Evolutionary conservation across 1,140 invertebrate genomes (phyloP), one percentile per base, ranked within the genome.

Genomic region (Lucilia sericata): DNA sequence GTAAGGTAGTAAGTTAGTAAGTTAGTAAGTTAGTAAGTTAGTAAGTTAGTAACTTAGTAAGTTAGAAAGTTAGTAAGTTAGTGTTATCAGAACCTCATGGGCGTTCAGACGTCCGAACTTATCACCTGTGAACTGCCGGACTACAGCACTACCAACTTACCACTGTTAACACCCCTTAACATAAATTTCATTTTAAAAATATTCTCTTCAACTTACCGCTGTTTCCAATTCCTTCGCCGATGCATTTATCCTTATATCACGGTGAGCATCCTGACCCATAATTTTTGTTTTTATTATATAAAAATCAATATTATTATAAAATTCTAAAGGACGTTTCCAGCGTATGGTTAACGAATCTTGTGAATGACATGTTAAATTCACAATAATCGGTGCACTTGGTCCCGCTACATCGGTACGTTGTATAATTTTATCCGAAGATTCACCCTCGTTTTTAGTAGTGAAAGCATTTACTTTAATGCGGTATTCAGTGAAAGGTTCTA

Each of bases 381-480:
- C 91, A 88, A 98, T 95, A 84, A 93, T 91, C 0, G 97, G 97
- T 5, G 96, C 92, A 85, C 94, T 95, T 9, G 97, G 97, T 5
- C 95, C 96, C 76, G 92, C 93, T 49, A 98, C 95, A 91, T 98
- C 97, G 1, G 96, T 97, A 83, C 93, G 93, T 42, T 95, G 94
- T 80, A 93, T 93, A 75, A 97, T 93, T 3, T 94, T 91, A 85
- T 95, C 94, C 10, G 96, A 97, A 34, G 94, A 92, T 86, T 95
- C 94, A 60, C 95, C 95, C 90, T 96, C 95, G 90, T 95, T 93
- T 88, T 94, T 94, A 87, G 92, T 92, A 10, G 95, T 96, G 87
- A 93, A 94, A 17, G 96, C 96, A 88, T 96, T 95, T 12, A 97
- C 94, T 94, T 95, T 97, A 86, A 98, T 94, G 90, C 95, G 96